Percentiles rank a stretch among this genome's conserved stretches.
Evolutionary conservation across 2,797 vertebrate genomes (phyloP).

Genomic region (Cyclopterus lumpus): DNA sequence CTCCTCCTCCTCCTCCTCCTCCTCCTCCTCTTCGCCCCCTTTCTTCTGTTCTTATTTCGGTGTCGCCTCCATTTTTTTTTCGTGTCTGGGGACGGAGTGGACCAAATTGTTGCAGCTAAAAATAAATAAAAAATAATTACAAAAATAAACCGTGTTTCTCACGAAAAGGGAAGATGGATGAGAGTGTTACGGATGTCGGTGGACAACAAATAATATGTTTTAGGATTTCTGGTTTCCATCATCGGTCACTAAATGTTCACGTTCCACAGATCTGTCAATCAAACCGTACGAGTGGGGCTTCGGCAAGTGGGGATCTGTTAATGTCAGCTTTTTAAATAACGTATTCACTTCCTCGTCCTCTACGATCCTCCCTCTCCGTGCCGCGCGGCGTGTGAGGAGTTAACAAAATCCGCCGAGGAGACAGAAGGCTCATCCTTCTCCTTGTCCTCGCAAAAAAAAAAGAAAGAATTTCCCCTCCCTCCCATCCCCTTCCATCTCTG

Average conservation of each 20-base stretch:
- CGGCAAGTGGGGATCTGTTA: not conserved
- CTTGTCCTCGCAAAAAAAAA: slow-evolving; percentile 66
- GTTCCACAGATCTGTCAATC: slow-evolving; percentile 35
- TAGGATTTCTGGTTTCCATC: not conserved
- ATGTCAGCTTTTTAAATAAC: not conserved
- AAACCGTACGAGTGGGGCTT: not conserved
- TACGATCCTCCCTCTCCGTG: not conserved
- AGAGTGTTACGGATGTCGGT: slow-evolving; percentile 12
- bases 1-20: slow-evolving; percentile 41
- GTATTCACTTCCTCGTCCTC: not conserved
- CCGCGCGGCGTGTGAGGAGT: slow-evolving; percentile 60
- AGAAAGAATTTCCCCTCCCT: slow-evolving; percentile 27
- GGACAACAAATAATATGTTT: slow-evolving; percentile 10
- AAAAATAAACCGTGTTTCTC: slow-evolving; percentile 48
- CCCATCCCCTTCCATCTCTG: slow-evolving; percentile 67
- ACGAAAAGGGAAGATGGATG: slow-evolving; percentile 22
- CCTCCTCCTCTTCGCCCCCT: slow-evolving; percentile 41
- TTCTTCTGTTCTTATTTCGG: slow-evolving; percentile 40
- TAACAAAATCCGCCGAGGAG: slow-evolving; percentile 70
- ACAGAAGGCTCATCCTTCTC: slow-evolving; percentile 73
- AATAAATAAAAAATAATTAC: slow-evolving; percentile 5
- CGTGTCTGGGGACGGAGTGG: slow-evolving; percentile 48
- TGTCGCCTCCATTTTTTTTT: not conserved
- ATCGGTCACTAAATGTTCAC: slow-evolving; percentile 13
- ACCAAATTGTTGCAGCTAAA: slow-evolving; percentile 54